These are phyloP conservation scores for Nerophis ophidion DNA, from an alignment of 2,113 vertebrate genomes.

Conservation along the genomic window DNA sequence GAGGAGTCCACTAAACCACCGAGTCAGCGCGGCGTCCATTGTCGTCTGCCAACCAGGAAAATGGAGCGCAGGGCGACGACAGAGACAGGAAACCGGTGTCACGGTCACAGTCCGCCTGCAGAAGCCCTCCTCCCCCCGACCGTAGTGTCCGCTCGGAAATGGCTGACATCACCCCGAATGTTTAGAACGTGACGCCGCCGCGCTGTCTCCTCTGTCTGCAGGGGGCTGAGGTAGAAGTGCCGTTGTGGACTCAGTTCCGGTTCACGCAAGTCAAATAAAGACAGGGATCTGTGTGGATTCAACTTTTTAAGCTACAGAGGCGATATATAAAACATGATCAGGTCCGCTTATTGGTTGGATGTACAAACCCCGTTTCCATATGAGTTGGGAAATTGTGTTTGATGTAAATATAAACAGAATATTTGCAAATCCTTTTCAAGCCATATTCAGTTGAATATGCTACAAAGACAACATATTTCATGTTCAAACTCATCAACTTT, in stretches of 20 bases:
- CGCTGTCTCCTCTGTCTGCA: slow-evolving; percentile 36
- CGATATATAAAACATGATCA: too few species aligned
- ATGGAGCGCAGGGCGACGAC: slow-evolving; percentile 25
- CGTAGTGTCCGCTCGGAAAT: slow-evolving; percentile 43
- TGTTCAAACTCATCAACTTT: too few species aligned
- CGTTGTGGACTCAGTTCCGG: slow-evolving; percentile 10
- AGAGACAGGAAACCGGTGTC: slow-evolving; percentile 62
- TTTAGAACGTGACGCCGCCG: slow-evolving; percentile 40
- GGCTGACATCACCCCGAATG: slow-evolving; percentile 46
- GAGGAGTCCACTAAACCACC: slow-evolving; percentile 8
- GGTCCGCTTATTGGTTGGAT: too few species aligned
- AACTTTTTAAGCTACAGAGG: too few species aligned
- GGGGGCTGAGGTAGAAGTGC: slow-evolving; percentile 15
- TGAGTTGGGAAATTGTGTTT: too few species aligned
- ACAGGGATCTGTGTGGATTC: slow-evolving; percentile 18
- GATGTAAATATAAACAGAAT: too few species aligned
- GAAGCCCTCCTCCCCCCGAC: slow-evolving; percentile 36
- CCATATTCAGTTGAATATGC: too few species aligned
- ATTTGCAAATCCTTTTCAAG: too few species aligned
- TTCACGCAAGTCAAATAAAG: slow-evolving; percentile 22
- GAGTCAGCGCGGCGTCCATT: slow-evolving; percentile 31
- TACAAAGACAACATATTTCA: too few species aligned
- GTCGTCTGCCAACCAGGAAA: slow-evolving; percentile 41
- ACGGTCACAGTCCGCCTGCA: slow-evolving; percentile 55
- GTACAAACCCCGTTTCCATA: too few species aligned